Base-by-base conservation (phyloP, 2,888 invertebrate genomes). In the Macaria notata region DNA sequence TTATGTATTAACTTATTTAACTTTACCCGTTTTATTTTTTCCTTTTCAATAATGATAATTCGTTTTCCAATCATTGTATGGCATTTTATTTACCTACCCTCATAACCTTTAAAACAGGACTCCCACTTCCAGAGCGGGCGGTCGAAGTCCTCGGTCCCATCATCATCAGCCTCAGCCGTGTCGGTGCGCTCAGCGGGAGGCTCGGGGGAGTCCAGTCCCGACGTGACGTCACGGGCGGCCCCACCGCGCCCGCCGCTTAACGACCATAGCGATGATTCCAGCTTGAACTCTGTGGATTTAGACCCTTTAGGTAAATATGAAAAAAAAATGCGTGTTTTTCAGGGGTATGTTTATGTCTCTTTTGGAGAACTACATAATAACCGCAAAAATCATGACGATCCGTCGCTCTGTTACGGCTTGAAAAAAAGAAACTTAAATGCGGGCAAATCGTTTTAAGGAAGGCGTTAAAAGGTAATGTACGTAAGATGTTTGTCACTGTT, bases 271-370 rank as follows among this genome's bases (percentile, higher is more conserved):
- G 98, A 98, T 75, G 97, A 97, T 78, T 97, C 97, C 58, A 98
- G 97, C 56, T 92, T 99, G 61, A 99, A 98, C 83, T 98, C 98
- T 64, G 96, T 97, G 54, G 98, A 97, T 72, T 88, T 97, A 68
- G 97, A 97, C 77, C 94, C 94, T 5, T 90, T 94, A 71, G 94
- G 93, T 74, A 84, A 87, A 82, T 45, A 38, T 19, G 3, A 36
- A 36, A 36, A 36, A 7, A 36, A 36, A 36, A 36, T 36, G 7
- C 3, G 33, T 36, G 7, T 36, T 36, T 36, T 36, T 36, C 7
- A 36, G 33, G 33, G 7, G 7, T 36, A 19, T 19, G 19, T 19
- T 19, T 19, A 19, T 1, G 19, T 19, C 19, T 1, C 19, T 19
- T 19, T 19, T 19, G 1, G 19, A 2, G 19, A 1, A 19, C 19